A percentile compares a stretch with the other conserved stretches of the same genome.
These are phyloP conservation scores for Falco naumanni DNA, from an alignment of 2,797 vertebrate species.

Conservation along the genomic window DNA sequence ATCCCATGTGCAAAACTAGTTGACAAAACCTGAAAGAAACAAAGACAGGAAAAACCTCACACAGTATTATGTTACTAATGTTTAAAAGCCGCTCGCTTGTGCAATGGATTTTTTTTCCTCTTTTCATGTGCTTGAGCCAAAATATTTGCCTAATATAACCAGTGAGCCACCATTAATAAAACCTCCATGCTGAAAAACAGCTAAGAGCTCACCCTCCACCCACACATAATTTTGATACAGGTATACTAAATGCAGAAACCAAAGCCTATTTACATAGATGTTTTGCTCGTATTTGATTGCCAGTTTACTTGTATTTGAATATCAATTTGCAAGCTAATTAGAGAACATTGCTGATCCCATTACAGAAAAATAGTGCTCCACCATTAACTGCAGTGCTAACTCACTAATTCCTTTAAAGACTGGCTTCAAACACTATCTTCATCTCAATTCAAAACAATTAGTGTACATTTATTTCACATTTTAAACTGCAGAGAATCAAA, in stretches of 20 bases:
- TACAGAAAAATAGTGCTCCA: slow-evolving; percentile 53
- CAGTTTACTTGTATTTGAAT: slow-evolving; percentile 69
- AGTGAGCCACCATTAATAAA: background rate
- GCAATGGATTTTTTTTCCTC: background rate
- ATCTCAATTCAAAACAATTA: slow-evolving; percentile 58
- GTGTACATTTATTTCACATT: slow-evolving; percentile 65
- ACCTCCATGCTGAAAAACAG: background rate
- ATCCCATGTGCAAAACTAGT: background rate
- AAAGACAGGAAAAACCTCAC: background rate
- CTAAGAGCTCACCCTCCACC: background rate
- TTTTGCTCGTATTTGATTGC: slow-evolving; percentile 65
- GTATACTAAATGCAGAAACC: slow-evolving; percentile 16
- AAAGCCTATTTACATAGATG: slow-evolving; percentile 36
- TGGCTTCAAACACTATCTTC: slow-evolving; percentile 32
- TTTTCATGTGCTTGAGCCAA: background rate
- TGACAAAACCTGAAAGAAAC: background rate
- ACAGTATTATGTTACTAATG: background rate
- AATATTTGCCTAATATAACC: background rate
- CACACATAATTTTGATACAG: background rate
- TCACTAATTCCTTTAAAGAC: slow-evolving; percentile 45
- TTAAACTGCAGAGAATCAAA: slow-evolving; percentile 46
- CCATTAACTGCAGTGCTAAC: slow-evolving; percentile 29
- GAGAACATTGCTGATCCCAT: slow-evolving; percentile 51
- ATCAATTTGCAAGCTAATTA: slow-evolving; percentile 67
- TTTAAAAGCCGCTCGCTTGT: background rate